Conservation (phyloP, 2,113 vertebrate genomes). For the Emydura subglobosa region DNA sequence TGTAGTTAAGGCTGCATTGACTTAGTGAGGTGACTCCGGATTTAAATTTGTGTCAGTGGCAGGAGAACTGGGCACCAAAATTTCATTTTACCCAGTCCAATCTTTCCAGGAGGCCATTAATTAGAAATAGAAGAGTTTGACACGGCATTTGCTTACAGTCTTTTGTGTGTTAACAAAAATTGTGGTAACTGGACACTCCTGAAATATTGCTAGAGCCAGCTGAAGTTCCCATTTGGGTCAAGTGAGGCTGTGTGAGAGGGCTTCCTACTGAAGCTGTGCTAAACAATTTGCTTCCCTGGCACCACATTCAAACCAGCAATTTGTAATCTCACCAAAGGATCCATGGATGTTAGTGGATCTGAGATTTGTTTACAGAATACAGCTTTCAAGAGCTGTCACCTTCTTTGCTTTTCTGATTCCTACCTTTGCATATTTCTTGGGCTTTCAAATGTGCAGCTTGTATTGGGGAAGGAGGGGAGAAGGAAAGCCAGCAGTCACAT, state of each 20-base stretch:
- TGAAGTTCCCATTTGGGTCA: neutral
- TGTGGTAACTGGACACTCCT: neutral
- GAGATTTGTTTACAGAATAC: neutral
- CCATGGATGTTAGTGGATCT: neutral
- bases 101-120: too few relatives aligned
- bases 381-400: neutral
- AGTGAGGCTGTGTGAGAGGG: neutral
- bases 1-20: too few relatives aligned
- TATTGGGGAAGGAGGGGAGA: neutral
- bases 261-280: neutral
- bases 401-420: neutral
- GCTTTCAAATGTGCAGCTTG: neutral
- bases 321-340: neutral
- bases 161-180: neutral
- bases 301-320: neutral
- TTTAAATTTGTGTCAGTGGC: too few relatives aligned
- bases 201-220: constrained; percentile 13
- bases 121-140: neutral
- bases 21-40: too few relatives aligned
- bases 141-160: neutral
- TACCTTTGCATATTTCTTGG: neutral
- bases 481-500: neutral
- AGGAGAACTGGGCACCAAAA: too few relatives aligned
- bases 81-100: too few relatives aligned
- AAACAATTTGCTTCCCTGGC: neutral